Evolutionary conservation across 2,888 invertebrate species (phyloP).

Genomic region (Orthosia incerta): DNA sequence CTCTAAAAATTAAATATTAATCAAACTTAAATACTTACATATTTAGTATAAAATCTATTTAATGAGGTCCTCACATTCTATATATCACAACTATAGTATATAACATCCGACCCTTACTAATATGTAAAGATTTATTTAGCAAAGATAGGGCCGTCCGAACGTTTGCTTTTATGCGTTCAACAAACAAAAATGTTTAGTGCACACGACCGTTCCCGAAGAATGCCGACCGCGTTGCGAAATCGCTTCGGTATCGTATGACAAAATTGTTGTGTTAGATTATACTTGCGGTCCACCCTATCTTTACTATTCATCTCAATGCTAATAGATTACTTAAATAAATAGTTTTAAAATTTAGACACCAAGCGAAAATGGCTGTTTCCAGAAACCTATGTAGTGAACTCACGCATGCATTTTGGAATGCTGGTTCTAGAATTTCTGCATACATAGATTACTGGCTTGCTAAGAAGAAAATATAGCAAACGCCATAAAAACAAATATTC

Average conservation of each 20-base stretch:
- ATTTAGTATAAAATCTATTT: slow-evolving; percentile 53
- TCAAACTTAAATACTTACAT: slow-evolving; percentile 13
- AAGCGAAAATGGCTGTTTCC: neutral
- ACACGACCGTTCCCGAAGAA: too few relatives aligned
- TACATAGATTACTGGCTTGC: neutral
- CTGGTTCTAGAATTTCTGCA: neutral
- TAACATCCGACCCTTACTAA: slow-evolving; percentile 32
- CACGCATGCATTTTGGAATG: neutral
- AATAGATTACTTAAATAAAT: slow-evolving; percentile 14
- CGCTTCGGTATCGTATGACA: too few relatives aligned
- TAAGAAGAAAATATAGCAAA: neutral
- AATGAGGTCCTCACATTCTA: slow-evolving; percentile 59
- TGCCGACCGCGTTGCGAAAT: too few relatives aligned
- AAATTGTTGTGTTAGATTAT: too few relatives aligned
- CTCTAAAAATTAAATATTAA: slow-evolving; percentile 23
- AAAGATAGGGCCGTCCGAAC: too few relatives aligned
- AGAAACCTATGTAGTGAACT: neutral
- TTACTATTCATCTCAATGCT: too few relatives aligned
- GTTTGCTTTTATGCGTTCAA: too few relatives aligned
- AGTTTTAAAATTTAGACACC: slow-evolving; percentile 24
- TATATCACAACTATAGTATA: slow-evolving; percentile 56
- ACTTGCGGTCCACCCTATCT: too few relatives aligned
- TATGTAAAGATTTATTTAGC: neutral
- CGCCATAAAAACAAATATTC: neutral
- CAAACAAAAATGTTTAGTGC: too few relatives aligned